Percentiles rank a stretch among this genome's conserved stretches.
Evolutionary conservation across 2,888 invertebrate species (phyloP).

Genomic region (Synanthedon formicaeformis): DNA sequence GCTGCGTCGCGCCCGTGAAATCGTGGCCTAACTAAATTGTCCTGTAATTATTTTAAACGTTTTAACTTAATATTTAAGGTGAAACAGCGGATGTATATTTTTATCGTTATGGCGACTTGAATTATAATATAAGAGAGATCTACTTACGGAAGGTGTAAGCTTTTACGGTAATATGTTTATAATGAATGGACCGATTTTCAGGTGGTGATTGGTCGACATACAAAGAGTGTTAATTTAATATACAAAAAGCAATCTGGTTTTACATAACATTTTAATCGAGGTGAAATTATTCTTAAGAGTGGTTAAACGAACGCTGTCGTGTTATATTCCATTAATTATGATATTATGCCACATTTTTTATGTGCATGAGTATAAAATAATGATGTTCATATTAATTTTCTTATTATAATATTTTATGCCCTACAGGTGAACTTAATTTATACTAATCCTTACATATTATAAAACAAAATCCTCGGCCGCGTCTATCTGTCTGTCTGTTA

Average conservation of each 20-base stretch:
- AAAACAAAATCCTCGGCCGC: no score
- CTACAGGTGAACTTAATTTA: no score
- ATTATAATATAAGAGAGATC: slow-evolving; percentile 44
- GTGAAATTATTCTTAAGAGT: slow-evolving; percentile 4
- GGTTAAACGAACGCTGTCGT: neutral
- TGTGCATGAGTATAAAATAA: no score
- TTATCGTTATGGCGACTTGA: slow-evolving; percentile 35
- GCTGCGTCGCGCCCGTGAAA: slow-evolving; percentile 13
- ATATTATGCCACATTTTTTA: no score
- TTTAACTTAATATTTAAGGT: slow-evolving; percentile 61
- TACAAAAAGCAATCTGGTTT: slow-evolving; percentile 1
- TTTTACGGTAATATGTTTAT: slow-evolving; percentile 29
- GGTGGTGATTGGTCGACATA: slow-evolving; percentile 3
- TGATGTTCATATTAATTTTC: no score
- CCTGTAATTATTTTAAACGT: slow-evolving; percentile 65
- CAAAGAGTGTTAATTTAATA: slow-evolving; percentile 2
- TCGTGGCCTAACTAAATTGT: slow-evolving; percentile 43
- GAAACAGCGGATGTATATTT: slow-evolving; percentile 47
- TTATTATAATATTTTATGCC: no score
- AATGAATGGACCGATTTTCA: slow-evolving; percentile 17
- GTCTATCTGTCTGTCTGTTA: no score
- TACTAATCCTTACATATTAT: no score
- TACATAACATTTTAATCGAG: slow-evolving; percentile 7
- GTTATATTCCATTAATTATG: no score
- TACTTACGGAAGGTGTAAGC: slow-evolving; percentile 39